phyloP scores from a whole-genome alignment of 2,113 vertebrate genomes.

The Catharus fuscescens region DNA sequence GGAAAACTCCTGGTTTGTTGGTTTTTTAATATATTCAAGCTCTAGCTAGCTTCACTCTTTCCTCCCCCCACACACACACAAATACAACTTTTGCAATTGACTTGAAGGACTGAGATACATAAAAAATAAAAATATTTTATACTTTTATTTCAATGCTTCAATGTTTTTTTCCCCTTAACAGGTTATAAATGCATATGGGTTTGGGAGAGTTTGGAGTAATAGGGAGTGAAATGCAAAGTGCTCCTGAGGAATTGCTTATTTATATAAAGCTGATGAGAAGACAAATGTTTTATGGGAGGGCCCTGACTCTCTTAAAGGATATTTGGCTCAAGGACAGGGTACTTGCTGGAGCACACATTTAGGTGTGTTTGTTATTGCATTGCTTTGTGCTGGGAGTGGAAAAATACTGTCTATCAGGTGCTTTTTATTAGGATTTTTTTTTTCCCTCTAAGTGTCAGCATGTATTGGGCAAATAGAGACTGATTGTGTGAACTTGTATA shows the following conservation, averaged over 20 bases:
- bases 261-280: background rate
- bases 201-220: background rate
- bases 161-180: background rate
- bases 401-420: background rate
- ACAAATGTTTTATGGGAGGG: slow-evolving; percentile 10
- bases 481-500: background rate
- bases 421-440: background rate
- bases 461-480: background rate
- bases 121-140: background rate
- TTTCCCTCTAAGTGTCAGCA: background rate
- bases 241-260: background rate
- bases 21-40: background rate
- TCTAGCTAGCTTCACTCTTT: background rate
- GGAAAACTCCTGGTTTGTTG: background rate
- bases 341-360: background rate
- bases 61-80: background rate
- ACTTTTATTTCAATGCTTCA: background rate
- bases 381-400: background rate
- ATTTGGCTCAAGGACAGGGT: background rate
- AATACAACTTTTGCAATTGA: background rate
- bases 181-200: background rate
- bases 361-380: background rate
- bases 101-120: background rate
- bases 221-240: background rate
- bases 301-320: background rate